Conservation (phyloP, 2,113 vertebrate species). For the Misgurnus mizolepis region DNA sequence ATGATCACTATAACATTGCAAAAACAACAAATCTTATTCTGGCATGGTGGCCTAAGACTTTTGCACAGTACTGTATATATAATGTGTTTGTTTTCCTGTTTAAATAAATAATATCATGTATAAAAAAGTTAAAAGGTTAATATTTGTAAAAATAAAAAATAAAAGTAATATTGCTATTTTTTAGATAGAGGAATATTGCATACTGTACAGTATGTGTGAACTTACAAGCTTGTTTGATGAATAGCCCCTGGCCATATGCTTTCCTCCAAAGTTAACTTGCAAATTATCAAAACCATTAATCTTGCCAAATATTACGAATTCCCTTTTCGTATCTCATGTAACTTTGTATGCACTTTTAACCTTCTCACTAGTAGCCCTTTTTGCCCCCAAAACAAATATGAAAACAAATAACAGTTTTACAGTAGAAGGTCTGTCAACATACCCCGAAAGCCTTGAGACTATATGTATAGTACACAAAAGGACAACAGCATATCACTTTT, state of each 20-base stretch:
- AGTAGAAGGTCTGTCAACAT: background rate
- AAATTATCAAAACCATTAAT: slow-evolving; percentile 27
- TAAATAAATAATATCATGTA: background rate
- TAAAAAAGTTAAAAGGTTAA: background rate
- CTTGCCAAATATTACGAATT: slow-evolving; percentile 15
- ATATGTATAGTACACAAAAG: slow-evolving; percentile 4
- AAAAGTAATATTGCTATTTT: background rate
- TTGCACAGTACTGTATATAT: too few species aligned
- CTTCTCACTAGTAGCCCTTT: background rate
- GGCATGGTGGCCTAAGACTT: too few species aligned
- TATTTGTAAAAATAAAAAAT: background rate
- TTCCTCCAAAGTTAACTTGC: slow-evolving; percentile 13
- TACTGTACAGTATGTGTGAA: background rate
- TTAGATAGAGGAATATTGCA: slow-evolving; percentile 7
- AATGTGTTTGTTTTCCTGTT: too few species aligned
- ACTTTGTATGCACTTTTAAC: background rate
- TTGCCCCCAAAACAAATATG: background rate
- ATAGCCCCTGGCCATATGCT: background rate
- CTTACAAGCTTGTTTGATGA: slow-evolving; percentile 9
- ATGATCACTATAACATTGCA: too few species aligned
- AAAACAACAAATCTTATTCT: too few species aligned
- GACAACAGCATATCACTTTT: background rate
- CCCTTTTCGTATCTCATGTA: background rate
- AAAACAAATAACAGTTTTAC: background rate
- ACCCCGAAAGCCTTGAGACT: background rate